phyloP scores from a whole-genome alignment of 2,797 vertebrate species.

The Kryptolebias ocellatus region DNA sequence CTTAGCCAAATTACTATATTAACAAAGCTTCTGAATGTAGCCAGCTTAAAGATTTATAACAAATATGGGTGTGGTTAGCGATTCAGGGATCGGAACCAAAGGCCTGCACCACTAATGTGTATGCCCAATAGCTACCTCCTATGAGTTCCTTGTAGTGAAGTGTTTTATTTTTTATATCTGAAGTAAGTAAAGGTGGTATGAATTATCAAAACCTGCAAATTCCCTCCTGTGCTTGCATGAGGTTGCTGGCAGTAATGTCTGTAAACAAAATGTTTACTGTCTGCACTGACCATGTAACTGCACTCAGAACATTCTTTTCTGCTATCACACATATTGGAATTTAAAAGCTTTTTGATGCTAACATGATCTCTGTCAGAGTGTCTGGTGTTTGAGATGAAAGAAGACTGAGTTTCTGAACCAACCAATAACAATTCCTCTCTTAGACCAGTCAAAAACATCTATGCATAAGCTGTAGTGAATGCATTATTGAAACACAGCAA shows the following conservation, averaged over 20 bases:
- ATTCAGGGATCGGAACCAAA: too few relatives aligned
- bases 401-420: conserved; percentile 2
- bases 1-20: too few relatives aligned
- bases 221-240: conserved; percentile 37
- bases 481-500: background rate
- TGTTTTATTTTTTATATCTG: conserved; percentile 3
- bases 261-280: conserved; percentile 62
- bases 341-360: conserved; percentile 16
- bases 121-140: too few relatives aligned
- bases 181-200: conserved; percentile 39
- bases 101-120: too few relatives aligned
- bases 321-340: conserved; percentile 27
- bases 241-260: conserved; percentile 42
- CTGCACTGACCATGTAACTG: conserved; percentile 34
- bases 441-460: conserved; percentile 6
- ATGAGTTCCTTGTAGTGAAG: conserved; percentile 3
- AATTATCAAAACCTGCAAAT: conserved; percentile 38
- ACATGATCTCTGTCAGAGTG: conserved; percentile 10
- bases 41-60: too few relatives aligned
- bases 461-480: background rate
- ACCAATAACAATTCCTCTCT: conserved; percentile 6
- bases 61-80: too few relatives aligned
- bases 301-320: conserved; percentile 46
- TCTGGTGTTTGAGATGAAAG: conserved; percentile 15
- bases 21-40: too few relatives aligned